Percentiles rank a stretch among this genome's conserved stretches.
Evolutionary conservation across 2,113 vertebrate genomes (phyloP).

Genomic region (Cyanistes caeruleus): DNA sequence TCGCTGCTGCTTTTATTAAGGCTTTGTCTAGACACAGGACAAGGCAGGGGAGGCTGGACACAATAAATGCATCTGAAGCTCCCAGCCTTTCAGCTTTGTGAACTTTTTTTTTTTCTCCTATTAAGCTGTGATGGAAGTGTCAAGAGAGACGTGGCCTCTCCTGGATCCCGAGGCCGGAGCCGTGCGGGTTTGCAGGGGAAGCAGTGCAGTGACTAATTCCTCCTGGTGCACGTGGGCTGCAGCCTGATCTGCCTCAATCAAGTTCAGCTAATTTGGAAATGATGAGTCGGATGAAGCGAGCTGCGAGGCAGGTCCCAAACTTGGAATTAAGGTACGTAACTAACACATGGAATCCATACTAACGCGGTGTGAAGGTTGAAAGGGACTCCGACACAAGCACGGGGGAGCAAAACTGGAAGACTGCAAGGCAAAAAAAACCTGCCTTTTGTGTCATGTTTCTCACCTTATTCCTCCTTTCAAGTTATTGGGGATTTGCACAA

Average conservation of each 20-base stretch:
- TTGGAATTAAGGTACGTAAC: not conserved
- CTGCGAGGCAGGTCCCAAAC: constrained; percentile 1
- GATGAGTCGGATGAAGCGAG: constrained; percentile 27
- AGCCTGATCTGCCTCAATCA: constrained; percentile 22
- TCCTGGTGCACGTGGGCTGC: not conserved
- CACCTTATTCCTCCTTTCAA: not conserved
- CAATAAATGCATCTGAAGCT: not conserved
- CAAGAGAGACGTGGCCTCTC: not conserved
- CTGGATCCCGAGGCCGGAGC: not conserved
- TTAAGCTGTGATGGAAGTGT: not conserved
- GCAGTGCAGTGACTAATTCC: not conserved
- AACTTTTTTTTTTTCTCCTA: not conserved
- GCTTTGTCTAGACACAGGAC: not conserved
- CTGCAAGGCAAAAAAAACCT: not conserved
- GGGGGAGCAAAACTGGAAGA: not conserved
- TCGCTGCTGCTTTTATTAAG: not conserved
- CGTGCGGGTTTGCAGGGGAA: not conserved
- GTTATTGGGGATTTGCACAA: not conserved
- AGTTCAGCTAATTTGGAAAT: constrained; percentile 48
- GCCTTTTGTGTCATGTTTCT: not conserved
- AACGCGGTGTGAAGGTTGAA: not conserved
- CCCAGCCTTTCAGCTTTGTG: not conserved
- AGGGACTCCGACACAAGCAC: not conserved
- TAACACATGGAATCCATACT: not conserved
- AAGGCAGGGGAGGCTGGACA: not conserved